A percentile compares a stretch with the other conserved stretches of the same genome.
These are phyloP conservation scores for Drosophila watanabei DNA, from an alignment of 1,140 invertebrate species.

Conservation along the genomic window DNA sequence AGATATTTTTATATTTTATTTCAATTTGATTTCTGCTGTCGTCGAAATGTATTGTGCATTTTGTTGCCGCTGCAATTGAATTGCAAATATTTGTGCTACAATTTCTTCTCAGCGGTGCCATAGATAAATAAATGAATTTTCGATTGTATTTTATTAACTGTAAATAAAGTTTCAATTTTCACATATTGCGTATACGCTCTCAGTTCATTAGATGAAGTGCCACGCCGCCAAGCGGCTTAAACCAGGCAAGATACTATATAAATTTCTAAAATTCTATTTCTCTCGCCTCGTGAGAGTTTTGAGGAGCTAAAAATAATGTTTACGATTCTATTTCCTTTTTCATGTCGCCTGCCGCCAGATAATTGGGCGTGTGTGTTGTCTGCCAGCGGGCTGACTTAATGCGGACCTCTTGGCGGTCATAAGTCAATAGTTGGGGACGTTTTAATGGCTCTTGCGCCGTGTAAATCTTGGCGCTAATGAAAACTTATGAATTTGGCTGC, in stretches of 20 bases:
- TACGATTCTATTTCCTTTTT: constrained; percentile 69
- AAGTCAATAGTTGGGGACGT: constrained; percentile 81
- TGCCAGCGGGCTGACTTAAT: neutral
- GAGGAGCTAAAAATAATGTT: constrained; percentile 73
- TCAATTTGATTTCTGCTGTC: constrained; percentile 51
- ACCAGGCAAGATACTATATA: neutral
- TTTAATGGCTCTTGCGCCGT: constrained; percentile 61
- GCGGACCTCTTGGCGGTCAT: constrained; percentile 56
- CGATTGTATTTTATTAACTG: constrained; percentile 71
- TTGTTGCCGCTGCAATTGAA: constrained; percentile 69
- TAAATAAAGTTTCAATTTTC: constrained; percentile 69
- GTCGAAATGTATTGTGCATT: constrained; percentile 23
- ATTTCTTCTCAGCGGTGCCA: constrained; percentile 56
- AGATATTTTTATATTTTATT: constrained; percentile 60
- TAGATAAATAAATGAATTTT: constrained; percentile 65
- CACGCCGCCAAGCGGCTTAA: neutral
- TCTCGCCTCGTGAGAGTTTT: constrained; percentile 20
- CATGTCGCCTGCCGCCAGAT: constrained; percentile 47
- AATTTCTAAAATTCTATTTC: constrained; percentile 9
- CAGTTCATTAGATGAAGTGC: constrained; percentile 43
- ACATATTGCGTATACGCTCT: constrained; percentile 49
- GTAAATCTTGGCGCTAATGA: constrained; percentile 70
- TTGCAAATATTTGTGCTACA: constrained; percentile 76
- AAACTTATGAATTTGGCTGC: constrained; percentile 67
- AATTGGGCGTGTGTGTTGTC: constrained; percentile 47